Conservation (phyloP, 2,888 invertebrate species). For the Syrphus vitripennis region DNA sequence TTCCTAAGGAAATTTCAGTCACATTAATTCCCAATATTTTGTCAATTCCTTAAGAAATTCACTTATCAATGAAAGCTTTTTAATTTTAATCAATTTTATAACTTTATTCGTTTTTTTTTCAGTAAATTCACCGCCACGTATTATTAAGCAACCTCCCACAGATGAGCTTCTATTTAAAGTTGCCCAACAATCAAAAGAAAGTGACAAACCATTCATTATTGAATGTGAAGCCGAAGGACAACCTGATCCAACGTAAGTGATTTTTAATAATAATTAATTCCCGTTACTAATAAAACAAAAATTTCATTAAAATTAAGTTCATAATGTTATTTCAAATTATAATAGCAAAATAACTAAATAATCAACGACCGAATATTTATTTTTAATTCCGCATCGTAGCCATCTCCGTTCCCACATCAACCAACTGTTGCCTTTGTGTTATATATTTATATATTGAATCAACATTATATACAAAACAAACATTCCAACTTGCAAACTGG, state of each 20-base stretch:
- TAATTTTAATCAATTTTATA: not conserved
- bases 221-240: constrained; percentile 98
- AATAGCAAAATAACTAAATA: not conserved
- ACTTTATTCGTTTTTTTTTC: constrained; percentile 30
- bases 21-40: too few relatives aligned
- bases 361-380: not conserved
- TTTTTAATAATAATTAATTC: not conserved
- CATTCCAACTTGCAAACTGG: constrained; percentile 27
- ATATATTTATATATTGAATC: not conserved
- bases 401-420: constrained; percentile 35
- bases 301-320: constrained; percentile 31
- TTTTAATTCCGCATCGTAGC: constrained; percentile 24
- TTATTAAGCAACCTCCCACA: constrained; percentile 95
- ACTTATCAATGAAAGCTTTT: not conserved
- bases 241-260: constrained; percentile 93
- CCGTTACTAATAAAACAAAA: not conserved
- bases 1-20: too few relatives aligned
- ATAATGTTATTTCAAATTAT: constrained; percentile 18
- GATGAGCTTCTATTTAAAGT: constrained; percentile 96
- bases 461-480: not conserved
- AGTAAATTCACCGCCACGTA: constrained; percentile 95
- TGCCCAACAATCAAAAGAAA: constrained; percentile 89
- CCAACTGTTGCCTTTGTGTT: constrained; percentile 54
- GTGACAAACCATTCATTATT: constrained; percentile 96
- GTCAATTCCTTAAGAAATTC: too few relatives aligned